Evolutionary conservation across 2,888 invertebrate genomes (phyloP).

Genomic region (Protophormia terraenovae): DNA sequence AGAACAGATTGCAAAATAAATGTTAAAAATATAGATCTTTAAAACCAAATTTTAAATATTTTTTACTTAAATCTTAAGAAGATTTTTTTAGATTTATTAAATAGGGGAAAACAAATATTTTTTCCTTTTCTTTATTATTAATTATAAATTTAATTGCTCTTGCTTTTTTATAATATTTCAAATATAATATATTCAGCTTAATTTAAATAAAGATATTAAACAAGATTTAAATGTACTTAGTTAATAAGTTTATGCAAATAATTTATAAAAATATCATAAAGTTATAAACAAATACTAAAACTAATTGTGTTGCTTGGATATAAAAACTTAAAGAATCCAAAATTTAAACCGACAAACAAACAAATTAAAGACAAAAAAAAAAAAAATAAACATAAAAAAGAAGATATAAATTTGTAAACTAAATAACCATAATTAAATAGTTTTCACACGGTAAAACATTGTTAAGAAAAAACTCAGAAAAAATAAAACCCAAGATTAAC

Average conservation of each 20-base stretch:
- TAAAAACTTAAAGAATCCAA: neutral
- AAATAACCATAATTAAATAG: slow-evolving; percentile 23
- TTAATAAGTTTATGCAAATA: neutral
- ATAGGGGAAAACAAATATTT: too few relatives aligned
- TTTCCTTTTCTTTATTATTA: neutral
- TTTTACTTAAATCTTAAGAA: too few relatives aligned
- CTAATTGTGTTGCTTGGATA: neutral
- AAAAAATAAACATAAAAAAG: neutral
- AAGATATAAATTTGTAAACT: neutral
- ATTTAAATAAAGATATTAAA: neutral
- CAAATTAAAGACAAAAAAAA: neutral
- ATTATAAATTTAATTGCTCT: neutral
- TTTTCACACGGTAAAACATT: neutral
- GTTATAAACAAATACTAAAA: too few relatives aligned
- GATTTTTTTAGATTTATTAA: too few relatives aligned
- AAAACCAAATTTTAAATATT: too few relatives aligned
- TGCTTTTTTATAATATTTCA: neutral
- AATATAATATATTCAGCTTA: neutral
- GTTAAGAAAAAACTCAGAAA: neutral
- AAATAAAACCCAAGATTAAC: neutral
- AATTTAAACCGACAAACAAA: neutral
- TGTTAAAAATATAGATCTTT: too few relatives aligned
- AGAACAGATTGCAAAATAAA: neutral
- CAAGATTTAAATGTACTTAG: neutral
- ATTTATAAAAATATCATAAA: neutral